phyloP scores from a whole-genome alignment of 2,113 vertebrate genomes.

The Psittacula cyanocephala region DNA sequence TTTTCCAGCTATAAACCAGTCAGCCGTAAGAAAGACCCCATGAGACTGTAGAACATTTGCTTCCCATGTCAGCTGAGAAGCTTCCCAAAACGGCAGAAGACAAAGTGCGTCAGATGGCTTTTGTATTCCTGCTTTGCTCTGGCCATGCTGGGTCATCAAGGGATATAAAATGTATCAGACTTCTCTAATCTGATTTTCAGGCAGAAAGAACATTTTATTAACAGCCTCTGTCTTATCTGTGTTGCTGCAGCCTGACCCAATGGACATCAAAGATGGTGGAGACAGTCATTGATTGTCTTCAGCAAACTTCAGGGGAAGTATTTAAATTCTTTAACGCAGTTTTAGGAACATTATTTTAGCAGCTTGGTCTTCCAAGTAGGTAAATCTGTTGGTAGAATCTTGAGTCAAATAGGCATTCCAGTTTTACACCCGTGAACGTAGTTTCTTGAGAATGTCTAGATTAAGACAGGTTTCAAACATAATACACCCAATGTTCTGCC shows the following conservation, averaged over 20 bases:
- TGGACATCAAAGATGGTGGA: background rate
- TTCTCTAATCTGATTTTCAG: conserved; percentile 12
- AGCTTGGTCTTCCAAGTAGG: background rate
- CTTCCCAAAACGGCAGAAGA: conserved; percentile 24
- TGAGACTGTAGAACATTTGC: conserved; percentile 7
- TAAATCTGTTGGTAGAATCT: background rate
- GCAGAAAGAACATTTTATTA: background rate
- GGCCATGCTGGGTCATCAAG: background rate
- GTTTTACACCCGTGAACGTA: background rate
- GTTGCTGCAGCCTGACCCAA: background rate
- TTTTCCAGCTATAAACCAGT: conserved; percentile 10
- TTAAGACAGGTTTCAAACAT: background rate
- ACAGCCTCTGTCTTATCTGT: background rate
- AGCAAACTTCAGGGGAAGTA: background rate
- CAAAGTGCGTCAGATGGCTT: background rate
- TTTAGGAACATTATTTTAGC: background rate
- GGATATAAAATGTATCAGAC: background rate
- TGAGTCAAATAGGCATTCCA: background rate
- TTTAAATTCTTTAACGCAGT: background rate
- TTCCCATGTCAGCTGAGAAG: conserved; percentile 2
- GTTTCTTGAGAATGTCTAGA: background rate
- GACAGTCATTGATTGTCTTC: background rate
- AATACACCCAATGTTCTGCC: background rate
- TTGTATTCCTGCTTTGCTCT: background rate
- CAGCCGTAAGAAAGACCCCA: background rate